Evolutionary conservation across 2,113 vertebrate genomes (phyloP), one percentile per base, ranked within the genome.

Genomic region (Bubalus kerabau): DNA sequence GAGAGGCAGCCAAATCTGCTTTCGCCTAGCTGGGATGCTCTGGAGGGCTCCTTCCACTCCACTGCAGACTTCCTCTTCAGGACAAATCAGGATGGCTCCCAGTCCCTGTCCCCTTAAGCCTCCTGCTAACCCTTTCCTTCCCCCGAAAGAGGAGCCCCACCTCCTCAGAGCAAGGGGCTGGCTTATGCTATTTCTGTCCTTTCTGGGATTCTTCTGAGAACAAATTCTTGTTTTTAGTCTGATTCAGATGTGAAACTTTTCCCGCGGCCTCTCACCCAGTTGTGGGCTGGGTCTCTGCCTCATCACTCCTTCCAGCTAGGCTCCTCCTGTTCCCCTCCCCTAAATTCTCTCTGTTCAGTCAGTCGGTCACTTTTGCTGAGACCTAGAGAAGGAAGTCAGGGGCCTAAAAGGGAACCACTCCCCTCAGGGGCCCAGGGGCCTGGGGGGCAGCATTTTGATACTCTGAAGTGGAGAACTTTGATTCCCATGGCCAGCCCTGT

Each of bases 141-240:
- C 92, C 87, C 80, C 30, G 52, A 93, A 92, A 96, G 94, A 95
- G 86, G 93, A 98, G 97, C 97, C 95, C 98, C 97, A 93, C 98
- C 97, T 98, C 96, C 89, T 95, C 54, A 91, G 97, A 97, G 59
- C 95, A 91, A 91, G 96, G 96, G 96, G 90, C 93, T 90, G 98
- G 98, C 64, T 96, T 90, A 74, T 93, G 97, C 98, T 98, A 98
- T 98, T 98, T 98, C 95, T 98, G 98, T 91, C 97, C 95, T 95
- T 97, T 98, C 98, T 97, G 98, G 91, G 93, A 97, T 95, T 96
- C 93, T 98, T 98, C 97, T 98, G 96, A 98, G 94, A 98, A 97
- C 97, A 90, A 98, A 97, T 94, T 96, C 96, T 98, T 98, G 97
- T 97, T 98, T 97, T 97, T 64, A 50, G 91, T 78, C 96, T 90